These are phyloP conservation scores for Coelogynopora nodosa DNA, from an alignment of 2,888 invertebrate genomes.

Conservation along the genomic window DNA sequence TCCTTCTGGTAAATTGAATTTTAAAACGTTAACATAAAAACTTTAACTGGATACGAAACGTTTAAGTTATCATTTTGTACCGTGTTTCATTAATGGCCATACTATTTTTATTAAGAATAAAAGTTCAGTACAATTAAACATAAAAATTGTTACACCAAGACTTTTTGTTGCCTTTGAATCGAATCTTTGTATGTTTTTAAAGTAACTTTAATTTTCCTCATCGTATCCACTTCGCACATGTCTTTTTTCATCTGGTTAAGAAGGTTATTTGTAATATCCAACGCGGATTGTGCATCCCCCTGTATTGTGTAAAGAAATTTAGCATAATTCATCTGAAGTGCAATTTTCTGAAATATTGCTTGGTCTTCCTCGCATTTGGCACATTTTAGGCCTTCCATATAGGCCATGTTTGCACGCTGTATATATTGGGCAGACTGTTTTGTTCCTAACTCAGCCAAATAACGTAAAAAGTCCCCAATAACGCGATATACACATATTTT, in stretches of 20 bases:
- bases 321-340: neutral
- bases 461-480: neutral
- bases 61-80: too few species aligned
- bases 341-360: slow-evolving; percentile 10
- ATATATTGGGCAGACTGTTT: neutral
- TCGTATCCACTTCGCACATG: neutral
- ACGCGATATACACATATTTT: slow-evolving; percentile 2
- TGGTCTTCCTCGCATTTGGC: neutral
- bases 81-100: too few species aligned
- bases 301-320: slow-evolving; percentile 3
- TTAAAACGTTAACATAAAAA: too few species aligned
- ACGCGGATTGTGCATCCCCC: neutral
- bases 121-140: neutral
- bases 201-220: neutral
- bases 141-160: neutral
- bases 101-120: slow-evolving; percentile 9
- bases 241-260: neutral
- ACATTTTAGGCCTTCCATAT: neutral
- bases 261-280: neutral
- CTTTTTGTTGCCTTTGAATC: neutral
- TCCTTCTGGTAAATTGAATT: too few species aligned
- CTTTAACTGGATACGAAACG: too few species aligned
- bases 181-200: slow-evolving; percentile 17
- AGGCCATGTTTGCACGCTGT: neutral
- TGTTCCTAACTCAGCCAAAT: neutral